Evolutionary conservation across 2,888 invertebrate species (phyloP).

Genomic region (Galeopsomyia nigrocyanea): DNA sequence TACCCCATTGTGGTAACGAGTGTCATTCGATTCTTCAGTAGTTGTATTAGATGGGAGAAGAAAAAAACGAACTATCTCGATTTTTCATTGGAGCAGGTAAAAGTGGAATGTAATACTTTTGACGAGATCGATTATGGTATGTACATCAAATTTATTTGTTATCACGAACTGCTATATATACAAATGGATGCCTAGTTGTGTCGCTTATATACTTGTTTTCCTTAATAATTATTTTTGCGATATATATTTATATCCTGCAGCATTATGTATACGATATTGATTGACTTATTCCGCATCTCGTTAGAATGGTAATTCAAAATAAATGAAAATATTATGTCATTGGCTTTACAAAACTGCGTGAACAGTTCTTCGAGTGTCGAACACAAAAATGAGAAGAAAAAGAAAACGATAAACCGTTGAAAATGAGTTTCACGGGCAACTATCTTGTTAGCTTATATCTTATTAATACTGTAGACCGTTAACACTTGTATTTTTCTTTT

Average conservation of each 20-base stretch:
- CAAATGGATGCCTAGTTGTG: slow-evolving; percentile 63
- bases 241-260: slow-evolving; percentile 21
- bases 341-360: no score
- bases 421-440: slow-evolving; percentile 14
- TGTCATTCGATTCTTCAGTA: no score
- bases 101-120: neutral
- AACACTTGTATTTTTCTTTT: slow-evolving; percentile 50
- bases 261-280: slow-evolving; percentile 31
- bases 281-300: no score
- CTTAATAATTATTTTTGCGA: slow-evolving; percentile 3
- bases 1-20: slow-evolving; percentile 43
- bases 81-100: neutral
- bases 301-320: no score
- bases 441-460: slow-evolving; percentile 56
- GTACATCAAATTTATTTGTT: slow-evolving; percentile 67
- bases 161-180: slow-evolving; percentile 67
- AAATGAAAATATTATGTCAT: no score
- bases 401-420: no score
- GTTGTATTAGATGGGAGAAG: no score
- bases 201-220: slow-evolving; percentile 51
- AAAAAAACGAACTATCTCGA: neutral
- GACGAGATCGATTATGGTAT: slow-evolving; percentile 56
- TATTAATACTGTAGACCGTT: slow-evolving; percentile 67
- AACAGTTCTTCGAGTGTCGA: no score
- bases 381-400: no score